Evolutionary conservation across 1,140 invertebrate genomes (phyloP).

Genomic region (Schlechtendalia chinensis): DNA sequence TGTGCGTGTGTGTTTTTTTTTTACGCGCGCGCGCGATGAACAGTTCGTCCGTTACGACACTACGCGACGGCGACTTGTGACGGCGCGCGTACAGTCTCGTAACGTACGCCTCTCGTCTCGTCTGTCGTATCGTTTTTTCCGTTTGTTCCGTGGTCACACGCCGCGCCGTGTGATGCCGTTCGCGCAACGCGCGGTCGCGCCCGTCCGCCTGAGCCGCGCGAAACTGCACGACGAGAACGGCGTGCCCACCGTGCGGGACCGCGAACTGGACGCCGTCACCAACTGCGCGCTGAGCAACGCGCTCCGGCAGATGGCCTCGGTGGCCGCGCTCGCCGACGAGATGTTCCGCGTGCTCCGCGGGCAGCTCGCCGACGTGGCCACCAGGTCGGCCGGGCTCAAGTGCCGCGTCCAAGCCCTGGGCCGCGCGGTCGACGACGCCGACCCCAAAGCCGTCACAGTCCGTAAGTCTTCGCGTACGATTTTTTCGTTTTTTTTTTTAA

Average conservation of each 20-base stretch:
- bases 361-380: slow-evolving; percentile 67
- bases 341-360: slow-evolving; percentile 72
- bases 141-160: background rate
- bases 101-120: background rate
- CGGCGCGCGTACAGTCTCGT: background rate
- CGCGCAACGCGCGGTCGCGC: slow-evolving; percentile 68
- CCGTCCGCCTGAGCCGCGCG: slow-evolving; percentile 66
- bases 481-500: too few relatives aligned
- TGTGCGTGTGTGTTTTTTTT: background rate
- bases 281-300: slow-evolving; percentile 76
- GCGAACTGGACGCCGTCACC: slow-evolving; percentile 72
- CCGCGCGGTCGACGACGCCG: slow-evolving; percentile 63
- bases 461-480: slow-evolving; percentile 72
- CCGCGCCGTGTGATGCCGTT: slow-evolving; percentile 67
- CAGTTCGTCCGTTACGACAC: too few relatives aligned
- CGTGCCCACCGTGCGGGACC: slow-evolving; percentile 62
- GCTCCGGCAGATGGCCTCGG: slow-evolving; percentile 72
- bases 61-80: background rate
- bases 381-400: slow-evolving; percentile 65
- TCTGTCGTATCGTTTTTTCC: background rate
- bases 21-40: background rate
- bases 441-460: slow-evolving; percentile 78
- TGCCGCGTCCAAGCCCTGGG: slow-evolving; percentile 64
- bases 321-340: slow-evolving; percentile 73
- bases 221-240: slow-evolving; percentile 61